phyloP scores from a whole-genome alignment of 2,797 vertebrate genomes.

The Acridotheres tristis region DNA sequence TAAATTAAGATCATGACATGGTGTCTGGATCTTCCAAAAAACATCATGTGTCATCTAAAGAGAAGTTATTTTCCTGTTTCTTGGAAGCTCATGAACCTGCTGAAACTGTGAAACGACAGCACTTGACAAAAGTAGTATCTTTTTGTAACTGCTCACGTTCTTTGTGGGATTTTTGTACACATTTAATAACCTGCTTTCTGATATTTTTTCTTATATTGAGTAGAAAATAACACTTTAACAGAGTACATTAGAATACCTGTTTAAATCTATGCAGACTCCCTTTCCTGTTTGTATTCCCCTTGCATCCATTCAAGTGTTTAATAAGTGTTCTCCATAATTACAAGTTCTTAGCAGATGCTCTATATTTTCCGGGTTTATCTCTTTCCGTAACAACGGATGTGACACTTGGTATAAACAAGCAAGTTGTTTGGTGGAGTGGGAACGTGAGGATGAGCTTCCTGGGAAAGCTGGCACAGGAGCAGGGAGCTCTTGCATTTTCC shows the following conservation, averaged over 20 bases:
- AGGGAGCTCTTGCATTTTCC: neutral
- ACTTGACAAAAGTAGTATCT: neutral
- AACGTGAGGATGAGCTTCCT: neutral
- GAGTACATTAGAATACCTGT: neutral
- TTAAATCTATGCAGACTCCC: neutral
- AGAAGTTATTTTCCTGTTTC: neutral
- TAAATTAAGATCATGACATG: neutral
- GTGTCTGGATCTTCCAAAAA: slow-evolving; percentile 4
- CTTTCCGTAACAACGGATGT: rapidly evolving
- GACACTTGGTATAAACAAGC: neutral
- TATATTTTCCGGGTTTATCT: neutral
- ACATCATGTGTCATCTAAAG: neutral
- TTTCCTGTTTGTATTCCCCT: neutral
- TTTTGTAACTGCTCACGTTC: neutral
- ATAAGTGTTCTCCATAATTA: neutral
- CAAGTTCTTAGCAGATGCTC: neutral
- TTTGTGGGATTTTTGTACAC: neutral
- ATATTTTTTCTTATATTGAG: neutral
- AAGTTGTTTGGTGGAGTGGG: neutral
- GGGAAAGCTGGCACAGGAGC: neutral
- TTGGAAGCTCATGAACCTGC: neutral
- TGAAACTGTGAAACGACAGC: neutral
- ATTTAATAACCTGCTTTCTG: neutral
- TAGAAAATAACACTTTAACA: neutral
- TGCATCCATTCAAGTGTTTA: neutral